These are phyloP conservation scores for Peribatodes rhomboidaria DNA, from an alignment of 2,888 invertebrate species.

Conservation along the genomic window DNA sequence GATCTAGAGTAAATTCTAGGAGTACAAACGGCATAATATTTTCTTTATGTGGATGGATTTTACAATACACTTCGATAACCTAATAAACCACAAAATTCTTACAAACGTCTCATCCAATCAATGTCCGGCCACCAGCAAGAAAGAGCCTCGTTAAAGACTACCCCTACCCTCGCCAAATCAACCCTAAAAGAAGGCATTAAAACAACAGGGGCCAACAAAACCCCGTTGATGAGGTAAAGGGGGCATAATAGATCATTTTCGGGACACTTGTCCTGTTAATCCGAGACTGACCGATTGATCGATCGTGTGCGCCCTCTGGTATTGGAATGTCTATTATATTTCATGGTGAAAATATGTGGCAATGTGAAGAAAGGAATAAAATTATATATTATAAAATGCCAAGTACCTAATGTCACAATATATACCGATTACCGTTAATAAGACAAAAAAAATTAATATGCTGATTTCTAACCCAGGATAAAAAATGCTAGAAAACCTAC, in stretches of 20 bases:
- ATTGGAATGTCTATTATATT: constrained; percentile 68
- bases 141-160: constrained; percentile 17
- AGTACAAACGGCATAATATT: too few relatives aligned
- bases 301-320: constrained; percentile 56
- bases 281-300: constrained; percentile 65
- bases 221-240: constrained; percentile 83
- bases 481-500: too few relatives aligned
- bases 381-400: too few relatives aligned
- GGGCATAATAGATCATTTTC: constrained; percentile 85
- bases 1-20: too few relatives aligned
- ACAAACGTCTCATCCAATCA: constrained; percentile 33
- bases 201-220: constrained; percentile 80
- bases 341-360: constrained; percentile 13
- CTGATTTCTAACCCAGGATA: too few relatives aligned
- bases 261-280: constrained; percentile 82
- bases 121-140: constrained; percentile 29
- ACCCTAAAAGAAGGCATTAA: constrained; percentile 81
- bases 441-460: too few relatives aligned
- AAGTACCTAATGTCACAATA: too few relatives aligned
- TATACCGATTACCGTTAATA: too few relatives aligned
- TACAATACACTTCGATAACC: background rate
- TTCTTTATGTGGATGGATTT: background rate
- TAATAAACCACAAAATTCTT: background rate
- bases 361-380: too few relatives aligned
- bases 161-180: constrained; percentile 57